Conservation (phyloP, 2,797 vertebrate genomes). For the Alauda arvensis region DNA sequence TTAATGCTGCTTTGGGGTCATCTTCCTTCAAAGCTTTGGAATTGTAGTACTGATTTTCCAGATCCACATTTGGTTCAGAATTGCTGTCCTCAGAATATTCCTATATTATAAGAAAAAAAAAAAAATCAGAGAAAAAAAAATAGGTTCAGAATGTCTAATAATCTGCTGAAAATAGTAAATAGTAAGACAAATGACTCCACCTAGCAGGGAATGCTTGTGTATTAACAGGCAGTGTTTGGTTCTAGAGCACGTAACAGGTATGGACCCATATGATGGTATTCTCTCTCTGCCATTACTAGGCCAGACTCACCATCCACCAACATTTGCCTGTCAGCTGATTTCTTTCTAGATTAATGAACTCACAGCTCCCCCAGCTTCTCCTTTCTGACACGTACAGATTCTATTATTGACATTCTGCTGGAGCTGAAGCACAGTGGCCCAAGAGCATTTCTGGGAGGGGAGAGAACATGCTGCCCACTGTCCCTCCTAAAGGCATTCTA, state of each 20-base stretch:
- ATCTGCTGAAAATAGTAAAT: not conserved
- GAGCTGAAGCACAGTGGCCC: not conserved
- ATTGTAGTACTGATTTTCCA: slow-evolving; percentile 95
- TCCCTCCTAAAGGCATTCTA: not conserved
- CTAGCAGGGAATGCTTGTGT: rapidly evolving
- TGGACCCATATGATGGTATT: rapidly evolving
- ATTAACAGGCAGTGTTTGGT: not conserved
- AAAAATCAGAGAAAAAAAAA: not conserved
- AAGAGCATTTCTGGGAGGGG: not conserved
- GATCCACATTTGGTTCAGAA: slow-evolving; percentile 90
- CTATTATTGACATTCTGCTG: not conserved
- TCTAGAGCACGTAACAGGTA: not conserved
- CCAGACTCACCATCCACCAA: not conserved
- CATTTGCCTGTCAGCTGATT: not conserved
- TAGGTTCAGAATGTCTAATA: not conserved
- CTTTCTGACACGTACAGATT: not conserved
- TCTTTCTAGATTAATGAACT: not conserved
- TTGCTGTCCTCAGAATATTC: slow-evolving; percentile 94
- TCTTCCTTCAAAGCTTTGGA: slow-evolving; percentile 94
- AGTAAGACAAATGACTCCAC: not conserved
- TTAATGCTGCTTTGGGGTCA: slow-evolving; percentile 89
- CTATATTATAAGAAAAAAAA: slow-evolving; percentile 54
- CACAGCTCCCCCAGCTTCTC: not conserved
- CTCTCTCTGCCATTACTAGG: not conserved
- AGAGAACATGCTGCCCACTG: not conserved